A percentile compares a stretch with the other conserved stretches of the same genome.
Conservation (phyloP, 2,888 invertebrate genomes). For the Euproctis similis region DNA sequence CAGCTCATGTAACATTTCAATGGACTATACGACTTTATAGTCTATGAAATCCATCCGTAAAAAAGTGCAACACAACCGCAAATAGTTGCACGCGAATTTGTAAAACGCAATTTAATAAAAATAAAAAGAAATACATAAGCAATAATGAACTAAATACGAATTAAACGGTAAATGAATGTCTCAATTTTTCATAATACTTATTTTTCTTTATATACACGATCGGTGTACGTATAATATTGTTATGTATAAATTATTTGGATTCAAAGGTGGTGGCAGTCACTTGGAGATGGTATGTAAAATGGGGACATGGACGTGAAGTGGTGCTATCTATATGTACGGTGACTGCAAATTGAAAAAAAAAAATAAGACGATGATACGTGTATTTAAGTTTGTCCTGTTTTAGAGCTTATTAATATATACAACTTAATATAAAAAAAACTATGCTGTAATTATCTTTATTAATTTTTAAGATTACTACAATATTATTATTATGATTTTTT, state of each 20-base stretch:
- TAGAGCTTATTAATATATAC: conserved; percentile 75
- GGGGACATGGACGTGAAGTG: conserved; percentile 50
- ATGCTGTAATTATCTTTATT: conserved; percentile 69
- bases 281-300: conserved; percentile 38
- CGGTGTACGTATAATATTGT: conserved; percentile 18
- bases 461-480: conserved; percentile 64
- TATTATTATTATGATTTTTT: conserved; percentile 44
- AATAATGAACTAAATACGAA: conserved; percentile 39
- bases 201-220: conserved; percentile 19
- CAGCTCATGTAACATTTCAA: too few species aligned
- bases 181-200: conserved; percentile 14
- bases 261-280: conserved; percentile 47
- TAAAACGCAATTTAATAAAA: too few species aligned
- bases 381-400: conserved; percentile 69
- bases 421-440: conserved; percentile 58
- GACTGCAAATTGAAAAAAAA: too few species aligned
- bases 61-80: conserved; percentile 17
- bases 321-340: conserved; percentile 64
- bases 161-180: conserved; percentile 15
- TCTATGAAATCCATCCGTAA: conserved; percentile 2
- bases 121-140: conserved; percentile 38
- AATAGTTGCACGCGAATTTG: conserved; percentile 21
- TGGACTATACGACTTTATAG: too few species aligned
- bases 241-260: conserved; percentile 19
- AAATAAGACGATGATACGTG: conserved; percentile 54